These are phyloP conservation scores for Anomalospiza imberbis DNA, from an alignment of 2,797 vertebrate genomes.

Conservation along the genomic window DNA sequence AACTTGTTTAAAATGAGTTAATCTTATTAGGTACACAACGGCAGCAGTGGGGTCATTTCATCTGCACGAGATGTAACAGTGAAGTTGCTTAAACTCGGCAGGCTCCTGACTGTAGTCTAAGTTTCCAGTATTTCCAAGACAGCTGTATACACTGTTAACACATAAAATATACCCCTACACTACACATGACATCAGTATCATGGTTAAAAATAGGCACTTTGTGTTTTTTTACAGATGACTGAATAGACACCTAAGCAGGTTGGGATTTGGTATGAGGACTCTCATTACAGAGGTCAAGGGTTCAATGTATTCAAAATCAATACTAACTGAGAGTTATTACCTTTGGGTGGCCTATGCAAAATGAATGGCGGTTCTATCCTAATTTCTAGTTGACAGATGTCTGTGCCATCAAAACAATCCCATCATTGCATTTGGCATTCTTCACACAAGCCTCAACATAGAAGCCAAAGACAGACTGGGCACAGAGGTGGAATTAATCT, in stretches of 20 bases:
- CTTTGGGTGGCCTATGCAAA: constrained; percentile 1
- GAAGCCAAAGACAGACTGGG: constrained; percentile 13
- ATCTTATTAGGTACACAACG: not conserved
- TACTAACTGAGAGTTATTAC: constrained; percentile 16
- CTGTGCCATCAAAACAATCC: constrained; percentile 20
- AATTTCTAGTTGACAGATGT: constrained; percentile 32
- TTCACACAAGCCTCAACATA: not conserved
- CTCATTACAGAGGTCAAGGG: not conserved
- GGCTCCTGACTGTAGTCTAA: not conserved
- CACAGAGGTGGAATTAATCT: constrained; percentile 48
- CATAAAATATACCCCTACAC: not conserved
- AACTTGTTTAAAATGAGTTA: not conserved
- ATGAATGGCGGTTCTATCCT: not conserved
- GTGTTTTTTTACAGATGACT: not conserved
- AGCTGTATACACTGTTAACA: not conserved
- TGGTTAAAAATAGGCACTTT: not conserved
- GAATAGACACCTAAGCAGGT: not conserved
- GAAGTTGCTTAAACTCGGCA: not conserved
- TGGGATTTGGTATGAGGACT: not conserved
- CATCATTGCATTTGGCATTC: constrained; percentile 27
- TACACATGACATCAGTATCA: not conserved
- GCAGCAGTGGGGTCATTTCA: not conserved
- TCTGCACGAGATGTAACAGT: not conserved
- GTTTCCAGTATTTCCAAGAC: not conserved
- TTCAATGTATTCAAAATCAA: constrained; percentile 35